These are phyloP conservation scores for Syngnathus floridae DNA, from an alignment of 2,113 vertebrate species.

Conservation along the genomic window DNA sequence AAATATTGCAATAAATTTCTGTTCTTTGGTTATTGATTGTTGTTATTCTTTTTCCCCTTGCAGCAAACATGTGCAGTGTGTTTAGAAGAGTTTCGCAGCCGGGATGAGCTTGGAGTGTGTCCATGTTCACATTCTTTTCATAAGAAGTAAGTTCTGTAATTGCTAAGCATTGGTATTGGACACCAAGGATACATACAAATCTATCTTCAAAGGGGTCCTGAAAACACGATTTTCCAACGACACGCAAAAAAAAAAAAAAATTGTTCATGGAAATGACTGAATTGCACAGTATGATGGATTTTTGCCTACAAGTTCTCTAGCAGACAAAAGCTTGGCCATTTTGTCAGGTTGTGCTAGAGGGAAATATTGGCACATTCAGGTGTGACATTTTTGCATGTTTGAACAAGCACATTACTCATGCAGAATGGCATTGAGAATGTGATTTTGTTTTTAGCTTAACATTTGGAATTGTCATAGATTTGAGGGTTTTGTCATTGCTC, in stretches of 20 bases:
- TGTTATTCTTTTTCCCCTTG: constrained; percentile 1
- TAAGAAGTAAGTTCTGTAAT: constrained; percentile 66
- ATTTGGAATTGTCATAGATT: background rate
- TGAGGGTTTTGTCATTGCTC: too few relatives aligned
- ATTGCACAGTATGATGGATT: background rate
- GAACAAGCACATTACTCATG: constrained; percentile 9
- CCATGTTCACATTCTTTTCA: constrained; percentile 75
- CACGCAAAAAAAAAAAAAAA: background rate
- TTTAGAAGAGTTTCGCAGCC: constrained; percentile 71
- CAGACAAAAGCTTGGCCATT: background rate
- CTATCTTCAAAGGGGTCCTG: background rate
- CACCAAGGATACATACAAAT: background rate
- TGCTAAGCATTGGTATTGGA: background rate
- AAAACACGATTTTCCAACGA: background rate
- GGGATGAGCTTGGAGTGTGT: constrained; percentile 74
- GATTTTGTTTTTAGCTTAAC: background rate
- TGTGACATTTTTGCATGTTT: constrained; percentile 13
- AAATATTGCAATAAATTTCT: too few relatives aligned
- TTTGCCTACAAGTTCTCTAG: background rate
- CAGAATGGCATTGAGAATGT: background rate
- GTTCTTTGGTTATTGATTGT: background rate
- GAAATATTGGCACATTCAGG: constrained; percentile 15
- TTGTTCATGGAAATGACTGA: background rate
- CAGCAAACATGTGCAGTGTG: constrained; percentile 77
- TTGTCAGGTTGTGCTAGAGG: background rate